Conservation (phyloP, 2,113 vertebrate species). For the Rhinoptilus africanus region DNA sequence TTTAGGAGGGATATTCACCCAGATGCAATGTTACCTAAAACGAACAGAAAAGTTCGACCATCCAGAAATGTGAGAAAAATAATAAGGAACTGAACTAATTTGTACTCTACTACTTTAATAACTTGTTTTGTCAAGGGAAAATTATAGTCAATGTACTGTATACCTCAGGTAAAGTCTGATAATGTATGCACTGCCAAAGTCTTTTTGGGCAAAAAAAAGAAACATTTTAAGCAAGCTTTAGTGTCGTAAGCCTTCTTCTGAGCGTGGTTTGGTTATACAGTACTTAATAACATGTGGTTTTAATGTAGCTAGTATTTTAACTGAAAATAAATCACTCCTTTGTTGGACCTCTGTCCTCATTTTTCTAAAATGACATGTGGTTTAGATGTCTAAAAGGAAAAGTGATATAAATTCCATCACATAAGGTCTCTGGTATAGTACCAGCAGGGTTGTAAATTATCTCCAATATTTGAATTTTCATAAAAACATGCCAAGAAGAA, state of each 20-base stretch:
- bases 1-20: neutral
- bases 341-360: slow-evolving; percentile 50
- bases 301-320: slow-evolving; percentile 62
- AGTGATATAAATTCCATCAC: slow-evolving; percentile 45
- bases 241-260: neutral
- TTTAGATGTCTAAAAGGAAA: slow-evolving; percentile 67
- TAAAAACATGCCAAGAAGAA: neutral
- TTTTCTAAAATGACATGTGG: slow-evolving; percentile 58
- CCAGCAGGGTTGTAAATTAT: slow-evolving; percentile 24
- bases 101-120: neutral
- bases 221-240: neutral
- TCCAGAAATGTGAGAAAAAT: neutral
- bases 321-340: slow-evolving; percentile 63
- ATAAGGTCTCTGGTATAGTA: neutral
- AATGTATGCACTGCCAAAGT: neutral
- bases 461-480: neutral
- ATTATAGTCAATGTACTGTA: neutral
- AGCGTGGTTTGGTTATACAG: slow-evolving; percentile 19
- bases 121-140: neutral
- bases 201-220: neutral
- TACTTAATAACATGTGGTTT: slow-evolving; percentile 65
- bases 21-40: neutral
- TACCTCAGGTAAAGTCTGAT: neutral
- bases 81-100: neutral
- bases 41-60: neutral